Evolutionary conservation across 2,888 invertebrate species (phyloP), one percentile per base, ranked within the genome.

Genomic region (Polydrusus cervinus): DNA sequence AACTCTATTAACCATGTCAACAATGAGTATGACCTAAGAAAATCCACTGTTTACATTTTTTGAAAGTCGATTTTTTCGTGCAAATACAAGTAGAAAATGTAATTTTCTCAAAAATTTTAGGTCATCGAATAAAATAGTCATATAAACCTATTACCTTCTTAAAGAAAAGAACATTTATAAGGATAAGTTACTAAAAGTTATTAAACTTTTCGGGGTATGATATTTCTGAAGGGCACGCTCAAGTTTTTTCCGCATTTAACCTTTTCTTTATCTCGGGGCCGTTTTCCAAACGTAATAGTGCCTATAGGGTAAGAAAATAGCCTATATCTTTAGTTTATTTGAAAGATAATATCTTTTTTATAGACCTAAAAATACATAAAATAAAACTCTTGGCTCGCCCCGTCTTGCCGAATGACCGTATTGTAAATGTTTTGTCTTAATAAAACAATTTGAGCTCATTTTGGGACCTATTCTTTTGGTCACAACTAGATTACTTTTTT

Each of bases 261-360:
- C 57, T 60, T 60, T 60, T 60, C 57, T 60, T 60, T 60, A 60
- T 60, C 57, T 60, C 30, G 14, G 38, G 10, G 18, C 18, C 38
- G 38, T 60, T 60, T 55, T n/a, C 38, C 57, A 60, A 60, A 60
- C 57, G 18, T 60, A 60, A 38, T 60, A 38, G 38, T 60, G 57
- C 57, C 57, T 60, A 60, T 60, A 60, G 57, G 57, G 57, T 38
- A 60, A 38, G 38, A 60, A 60, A 60, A 60, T 60, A 38, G 57
- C 57, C 57, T 60, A 60, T 60, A 60, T 60, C 57, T 60, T 60
- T 60, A 60, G 34, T 60, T 60, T 60, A 60, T 60, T 60, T 60
- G 57, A 38, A 60, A 60, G 57, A 60, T 60, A 60, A 60, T 60
- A 60, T 60, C 57, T 60, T 60, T 57, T 60, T 60, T 60, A 60